Evolutionary conservation across 2,888 invertebrate genomes (phyloP), one percentile per base, ranked within the genome.

Genomic region (Quadroppia sp.): DNA sequence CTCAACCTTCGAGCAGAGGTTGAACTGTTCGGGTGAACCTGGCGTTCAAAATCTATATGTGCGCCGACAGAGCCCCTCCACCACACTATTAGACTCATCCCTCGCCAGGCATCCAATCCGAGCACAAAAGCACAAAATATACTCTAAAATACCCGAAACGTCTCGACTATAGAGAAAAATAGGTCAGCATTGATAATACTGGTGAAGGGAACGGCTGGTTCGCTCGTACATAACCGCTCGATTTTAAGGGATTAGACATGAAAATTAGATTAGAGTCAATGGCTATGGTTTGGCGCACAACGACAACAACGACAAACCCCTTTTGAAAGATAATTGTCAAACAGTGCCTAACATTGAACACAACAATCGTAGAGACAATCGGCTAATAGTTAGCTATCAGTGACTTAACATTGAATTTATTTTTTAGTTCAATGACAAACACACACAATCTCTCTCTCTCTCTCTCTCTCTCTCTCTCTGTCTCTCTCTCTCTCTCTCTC

Each of bases 61-160:
- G 28, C 30, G 30, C 17, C 28, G 28, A 9, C 30, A 56, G 20
- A 56, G 56, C 56, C 56, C 56, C 56, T 56, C 30, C 11, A 7
- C 64, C 64, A 3, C 17, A 2, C 15, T 20, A 64, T 64, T 64
- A 40, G 64, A 64, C 64, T 64, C 64, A 64, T 64, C 64, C 64
- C 64, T 64, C 28, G 28, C 56, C 20, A n/a, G 53, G 32, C 32
- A 61, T 64, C 64, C 40, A 64, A 64, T 36, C 36, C 36, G 2
- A 20, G 28, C 9, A 64, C 20, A 15, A 23, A n/a, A 20, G 15
- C 9, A 2, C 28, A 56, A 56, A 53, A 28, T 28, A 13, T 13
- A 13, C 17, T 56, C 56, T 9, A 56, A 56, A 56, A 56, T 1
- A 15, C 6, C 30, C 56, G 56, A 56, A n/a, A 28, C 17, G 30